Evolutionary conservation across 1,140 invertebrate genomes (phyloP).

Genomic region (Apis laboriosa): DNA sequence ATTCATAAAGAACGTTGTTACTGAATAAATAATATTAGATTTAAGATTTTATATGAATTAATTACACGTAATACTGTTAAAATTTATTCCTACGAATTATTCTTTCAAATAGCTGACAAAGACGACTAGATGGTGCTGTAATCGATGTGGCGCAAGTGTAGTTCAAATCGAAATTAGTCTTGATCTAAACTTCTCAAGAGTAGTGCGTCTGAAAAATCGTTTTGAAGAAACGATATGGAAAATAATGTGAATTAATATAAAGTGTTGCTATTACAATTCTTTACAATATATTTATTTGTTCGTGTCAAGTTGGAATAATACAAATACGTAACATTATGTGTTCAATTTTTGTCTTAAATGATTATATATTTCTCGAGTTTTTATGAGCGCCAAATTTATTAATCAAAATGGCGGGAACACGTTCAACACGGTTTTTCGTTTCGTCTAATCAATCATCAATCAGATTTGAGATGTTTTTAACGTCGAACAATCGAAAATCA

Average conservation of each 20-base stretch:
- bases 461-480: background rate
- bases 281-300: too few relatives aligned
- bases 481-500: too few relatives aligned
- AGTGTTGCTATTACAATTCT: background rate
- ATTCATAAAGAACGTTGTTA: too few relatives aligned
- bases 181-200: background rate
- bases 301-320: too few relatives aligned
- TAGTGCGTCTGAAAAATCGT: background rate
- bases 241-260: background rate
- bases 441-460: background rate
- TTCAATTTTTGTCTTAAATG: background rate
- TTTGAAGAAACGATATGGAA: background rate
- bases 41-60: background rate
- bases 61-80: background rate
- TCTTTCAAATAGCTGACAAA: background rate
- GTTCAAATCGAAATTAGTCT: constrained; percentile 18
- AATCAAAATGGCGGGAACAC: background rate
- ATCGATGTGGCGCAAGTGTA: background rate
- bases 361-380: background rate
- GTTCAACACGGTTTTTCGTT: background rate
- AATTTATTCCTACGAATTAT: background rate
- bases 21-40: background rate
- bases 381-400: background rate
- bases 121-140: background rate
- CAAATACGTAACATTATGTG: background rate